Percentiles rank a stretch among this genome's conserved stretches.
These are phyloP conservation scores for Plagiodera versicolora DNA, from an alignment of 2,888 invertebrate species.

Conservation along the genomic window DNA sequence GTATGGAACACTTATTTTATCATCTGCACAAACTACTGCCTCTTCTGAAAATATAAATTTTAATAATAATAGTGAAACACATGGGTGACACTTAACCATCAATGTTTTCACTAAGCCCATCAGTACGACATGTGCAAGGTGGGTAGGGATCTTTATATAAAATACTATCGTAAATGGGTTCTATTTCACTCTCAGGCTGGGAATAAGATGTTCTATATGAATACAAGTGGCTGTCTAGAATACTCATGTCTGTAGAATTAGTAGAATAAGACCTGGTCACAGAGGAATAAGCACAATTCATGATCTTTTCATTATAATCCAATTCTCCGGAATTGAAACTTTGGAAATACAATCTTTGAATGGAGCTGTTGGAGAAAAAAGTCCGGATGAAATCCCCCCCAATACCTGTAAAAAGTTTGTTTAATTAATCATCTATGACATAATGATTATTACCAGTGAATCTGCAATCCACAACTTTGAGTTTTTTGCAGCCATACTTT, in stretches of 20 bases:
- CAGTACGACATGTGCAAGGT: conserved; percentile 41
- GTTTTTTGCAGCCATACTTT: conserved; percentile 66
- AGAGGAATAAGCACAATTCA: not conserved
- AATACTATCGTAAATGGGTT: conserved; percentile 36
- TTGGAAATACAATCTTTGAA: conserved; percentile 49
- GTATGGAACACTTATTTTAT: conserved; percentile 15
- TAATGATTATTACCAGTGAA: conserved; percentile 47
- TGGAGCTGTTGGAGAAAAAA: conserved; percentile 37
- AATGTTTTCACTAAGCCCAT: conserved; percentile 5
- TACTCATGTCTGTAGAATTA: conserved; percentile 16
- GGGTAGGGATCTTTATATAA: conserved; percentile 47
- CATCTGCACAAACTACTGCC: conserved; percentile 13
- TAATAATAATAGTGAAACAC: too few species aligned
- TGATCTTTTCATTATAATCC: conserved; percentile 32
- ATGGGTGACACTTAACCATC: not conserved
- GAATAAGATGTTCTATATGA: conserved; percentile 22
- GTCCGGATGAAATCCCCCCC: conserved; percentile 44
- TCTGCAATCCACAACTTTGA: conserved; percentile 54
- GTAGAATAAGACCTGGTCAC: conserved; percentile 13
- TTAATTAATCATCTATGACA: not conserved
- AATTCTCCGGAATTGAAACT: conserved; percentile 37
- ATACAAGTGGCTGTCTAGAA: conserved; percentile 29
- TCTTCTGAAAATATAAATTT: conserved; percentile 18
- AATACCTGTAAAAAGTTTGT: conserved; percentile 37
- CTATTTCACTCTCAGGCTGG: conserved; percentile 15